Evolutionary conservation across 2,797 vertebrate species (phyloP).

Genomic region (Sarcoramphus papa): DNA sequence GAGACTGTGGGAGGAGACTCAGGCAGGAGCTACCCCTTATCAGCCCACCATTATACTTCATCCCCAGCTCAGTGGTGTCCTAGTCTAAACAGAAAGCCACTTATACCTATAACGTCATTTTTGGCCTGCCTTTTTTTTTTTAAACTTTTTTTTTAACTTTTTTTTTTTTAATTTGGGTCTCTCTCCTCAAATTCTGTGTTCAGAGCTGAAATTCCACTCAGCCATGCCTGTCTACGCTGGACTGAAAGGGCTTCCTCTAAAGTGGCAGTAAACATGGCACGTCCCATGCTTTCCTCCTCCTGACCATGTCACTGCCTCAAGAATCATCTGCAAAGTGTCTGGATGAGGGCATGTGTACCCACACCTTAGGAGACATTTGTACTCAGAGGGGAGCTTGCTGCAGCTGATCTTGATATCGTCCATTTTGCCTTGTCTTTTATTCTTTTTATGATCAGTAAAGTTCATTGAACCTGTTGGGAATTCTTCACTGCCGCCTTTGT

Average conservation of each 20-base stretch:
- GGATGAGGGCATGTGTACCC: neutral
- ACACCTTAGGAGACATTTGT: neutral
- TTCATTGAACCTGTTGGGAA: neutral
- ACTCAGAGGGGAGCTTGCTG: neutral
- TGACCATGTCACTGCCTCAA: neutral
- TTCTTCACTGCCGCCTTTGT: neutral
- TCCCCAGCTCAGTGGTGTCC: neutral
- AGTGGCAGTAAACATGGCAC: neutral
- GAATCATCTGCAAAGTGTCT: neutral
- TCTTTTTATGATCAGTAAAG: neutral
- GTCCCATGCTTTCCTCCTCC: neutral
- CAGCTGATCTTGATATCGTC: neutral
- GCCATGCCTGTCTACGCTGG: neutral
- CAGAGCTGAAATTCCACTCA: neutral
- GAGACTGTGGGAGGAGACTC: neutral
- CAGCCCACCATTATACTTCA: neutral
- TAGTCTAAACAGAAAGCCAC: neutral
- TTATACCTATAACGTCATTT: fast-evolving
- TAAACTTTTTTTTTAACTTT: neutral
- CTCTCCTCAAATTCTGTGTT: neutral
- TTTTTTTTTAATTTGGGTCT: neutral
- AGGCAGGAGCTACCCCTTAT: neutral
- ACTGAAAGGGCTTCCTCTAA: neutral
- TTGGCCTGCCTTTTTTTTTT: neutral
- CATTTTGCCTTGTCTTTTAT: neutral